Percentiles rank a stretch among this genome's conserved stretches.
Evolutionary conservation across 2,888 invertebrate species (phyloP).

Genomic region (Pachydiplax longipennis): DNA sequence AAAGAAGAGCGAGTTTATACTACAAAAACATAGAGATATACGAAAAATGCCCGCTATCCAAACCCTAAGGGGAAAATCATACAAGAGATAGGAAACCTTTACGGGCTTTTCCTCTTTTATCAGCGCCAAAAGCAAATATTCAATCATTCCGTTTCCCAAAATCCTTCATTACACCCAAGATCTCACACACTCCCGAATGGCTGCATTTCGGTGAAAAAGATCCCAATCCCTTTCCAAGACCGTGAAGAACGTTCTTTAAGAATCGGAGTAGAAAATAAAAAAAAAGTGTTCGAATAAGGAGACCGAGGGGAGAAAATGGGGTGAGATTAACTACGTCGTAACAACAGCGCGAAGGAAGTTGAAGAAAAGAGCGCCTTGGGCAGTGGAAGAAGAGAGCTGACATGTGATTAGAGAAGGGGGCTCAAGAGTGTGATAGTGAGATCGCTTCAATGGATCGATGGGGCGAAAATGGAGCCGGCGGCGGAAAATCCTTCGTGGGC

Average conservation of each 20-base stretch:
- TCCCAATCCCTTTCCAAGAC: too few species aligned
- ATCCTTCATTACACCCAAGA: too few species aligned
- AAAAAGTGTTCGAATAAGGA: neutral
- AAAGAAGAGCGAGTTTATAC: too few species aligned
- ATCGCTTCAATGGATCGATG: neutral
- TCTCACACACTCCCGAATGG: too few species aligned
- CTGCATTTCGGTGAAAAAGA: too few species aligned
- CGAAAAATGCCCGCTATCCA: too few species aligned
- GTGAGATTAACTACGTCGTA: neutral
- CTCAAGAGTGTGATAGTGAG: neutral
- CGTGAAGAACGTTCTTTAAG: neutral
- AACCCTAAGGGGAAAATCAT: too few species aligned
- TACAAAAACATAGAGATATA: too few species aligned
- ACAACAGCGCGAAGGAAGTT: neutral
- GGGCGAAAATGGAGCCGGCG: neutral
- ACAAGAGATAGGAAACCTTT: too few species aligned
- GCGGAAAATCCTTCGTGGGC: neutral
- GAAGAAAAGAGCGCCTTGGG: neutral
- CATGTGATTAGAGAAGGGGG: neutral
- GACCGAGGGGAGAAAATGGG: neutral
- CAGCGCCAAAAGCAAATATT: too few species aligned
- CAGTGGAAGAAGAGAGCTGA: neutral
- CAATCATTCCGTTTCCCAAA: too few species aligned
- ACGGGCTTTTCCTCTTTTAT: too few species aligned
- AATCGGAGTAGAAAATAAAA: neutral